Base-by-base conservation (phyloP, 2,888 invertebrate species). In the Cheilosia soror region DNA sequence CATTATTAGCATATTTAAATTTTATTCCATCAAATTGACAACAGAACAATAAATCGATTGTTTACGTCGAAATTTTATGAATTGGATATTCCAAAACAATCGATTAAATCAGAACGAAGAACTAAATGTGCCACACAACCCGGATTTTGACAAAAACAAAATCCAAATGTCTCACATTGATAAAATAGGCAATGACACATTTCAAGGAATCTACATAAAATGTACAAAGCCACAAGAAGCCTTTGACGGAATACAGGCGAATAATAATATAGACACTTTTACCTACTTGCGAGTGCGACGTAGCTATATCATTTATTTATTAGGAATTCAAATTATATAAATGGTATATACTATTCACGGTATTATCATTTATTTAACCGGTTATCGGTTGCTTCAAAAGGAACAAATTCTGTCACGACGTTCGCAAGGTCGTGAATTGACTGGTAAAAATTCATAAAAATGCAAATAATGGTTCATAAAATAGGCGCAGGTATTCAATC, bases 151-250 rank as follows among this genome's bases (percentile, higher is more conserved):
- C 25, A 63, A 44, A 27, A n/a, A n/a, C 11, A 25, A 4, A 9
- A 11, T 13, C 11, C 20, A 20, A 37, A 37, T 25, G 11, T 11
- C 13, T 9, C 5, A 9, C 2, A 27, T 51, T 9, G 11, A 15
- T 66, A 37, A 65, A 53, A 66, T 40, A 40, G 40, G 40, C 40
- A 51, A 66, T 66, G 66, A 66, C 66, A 66, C 66, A 40, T 40
- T 53, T 66, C 53, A 40, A 29, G 27, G 37, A 27, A 53, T 66
- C 51, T 27, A 15, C 51, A 66, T 66, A 66, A 20, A 53, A 63
- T 49, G 33, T 13, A 33, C n/a, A 15, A 15, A 31, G 31, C 2
- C 3, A 31, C 20, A 7, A 29, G 2, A 47, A 33, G 2, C 37
- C 1, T 49, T 49, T 49, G 5, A 29, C 6, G 27, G 27, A 51